A percentile compares a stretch with the other conserved stretches of the same genome.
Conservation (phyloP, 2,113 vertebrate species). For the Microcebus jonahi region DNA sequence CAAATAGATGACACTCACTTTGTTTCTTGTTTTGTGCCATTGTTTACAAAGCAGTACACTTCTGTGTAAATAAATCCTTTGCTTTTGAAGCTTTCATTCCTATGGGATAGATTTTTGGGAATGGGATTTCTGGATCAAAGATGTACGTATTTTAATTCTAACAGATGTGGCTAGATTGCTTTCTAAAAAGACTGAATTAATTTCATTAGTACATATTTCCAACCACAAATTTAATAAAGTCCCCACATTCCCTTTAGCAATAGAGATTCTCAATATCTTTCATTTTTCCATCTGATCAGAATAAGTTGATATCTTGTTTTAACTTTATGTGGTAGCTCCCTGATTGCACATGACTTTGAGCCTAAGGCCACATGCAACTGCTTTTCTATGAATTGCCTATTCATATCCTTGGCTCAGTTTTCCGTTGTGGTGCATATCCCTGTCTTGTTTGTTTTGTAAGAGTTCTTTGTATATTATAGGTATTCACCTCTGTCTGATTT, state of each 20-base stretch:
- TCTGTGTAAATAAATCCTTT: neutral
- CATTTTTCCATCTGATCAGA: neutral
- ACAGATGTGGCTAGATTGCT: neutral
- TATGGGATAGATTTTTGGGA: neutral
- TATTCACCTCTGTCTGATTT: neutral
- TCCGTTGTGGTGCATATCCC: neutral
- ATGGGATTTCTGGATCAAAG: neutral
- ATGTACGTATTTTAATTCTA: neutral
- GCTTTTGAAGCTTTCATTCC: conserved; percentile 2
- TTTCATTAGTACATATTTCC: neutral
- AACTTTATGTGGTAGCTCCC: neutral
- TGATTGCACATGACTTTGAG: neutral
- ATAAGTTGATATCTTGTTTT: neutral
- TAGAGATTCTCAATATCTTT: neutral
- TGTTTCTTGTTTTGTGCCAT: neutral
- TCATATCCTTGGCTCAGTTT: neutral
- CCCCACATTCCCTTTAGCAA: neutral
- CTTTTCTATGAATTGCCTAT: neutral
- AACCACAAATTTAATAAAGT: neutral
- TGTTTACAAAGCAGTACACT: neutral
- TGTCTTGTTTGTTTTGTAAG: neutral
- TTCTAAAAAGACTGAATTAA: neutral
- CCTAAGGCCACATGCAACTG: neutral
- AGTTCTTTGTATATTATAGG: neutral
- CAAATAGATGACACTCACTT: neutral